Evolutionary conservation across 2,797 vertebrate species (phyloP).

Genomic region (Xiphophorus birchmanni): DNA sequence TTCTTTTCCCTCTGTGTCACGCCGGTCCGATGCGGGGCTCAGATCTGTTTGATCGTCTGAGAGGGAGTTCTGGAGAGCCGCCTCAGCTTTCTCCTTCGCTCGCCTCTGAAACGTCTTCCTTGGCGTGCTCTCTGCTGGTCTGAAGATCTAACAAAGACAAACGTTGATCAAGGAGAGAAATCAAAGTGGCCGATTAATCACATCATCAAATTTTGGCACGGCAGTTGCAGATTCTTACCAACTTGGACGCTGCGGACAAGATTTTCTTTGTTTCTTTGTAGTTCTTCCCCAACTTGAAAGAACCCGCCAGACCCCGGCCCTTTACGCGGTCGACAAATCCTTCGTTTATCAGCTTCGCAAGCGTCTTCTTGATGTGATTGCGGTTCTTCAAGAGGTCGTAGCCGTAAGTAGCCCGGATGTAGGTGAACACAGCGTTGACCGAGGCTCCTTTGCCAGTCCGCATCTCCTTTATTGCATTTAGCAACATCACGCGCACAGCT

Average conservation of each 20-base stretch:
- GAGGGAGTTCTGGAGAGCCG: slow-evolving; percentile 63
- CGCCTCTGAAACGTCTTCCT: slow-evolving; percentile 79
- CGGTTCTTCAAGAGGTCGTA: slow-evolving; percentile 91
- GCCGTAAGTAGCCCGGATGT: slow-evolving; percentile 87
- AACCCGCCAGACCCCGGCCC: slow-evolving; percentile 94
- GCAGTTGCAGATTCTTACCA: slow-evolving; percentile 77
- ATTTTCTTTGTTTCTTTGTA: slow-evolving; percentile 89
- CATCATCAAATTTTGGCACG: neutral
- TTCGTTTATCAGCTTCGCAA: slow-evolving; percentile 90
- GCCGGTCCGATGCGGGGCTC: slow-evolving; percentile 54
- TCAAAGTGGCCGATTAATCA: neutral
- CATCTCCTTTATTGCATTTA: slow-evolving; percentile 92
- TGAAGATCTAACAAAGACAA: slow-evolving; percentile 54
- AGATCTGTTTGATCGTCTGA: slow-evolving; percentile 66
- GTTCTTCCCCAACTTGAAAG: slow-evolving; percentile 94
- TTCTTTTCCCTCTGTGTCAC: slow-evolving; percentile 64
- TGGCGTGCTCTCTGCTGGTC: slow-evolving; percentile 54
- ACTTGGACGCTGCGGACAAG: slow-evolving; percentile 72
- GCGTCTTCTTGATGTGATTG: slow-evolving; percentile 88
- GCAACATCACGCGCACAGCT: slow-evolving; percentile 94
- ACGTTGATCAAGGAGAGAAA: neutral
- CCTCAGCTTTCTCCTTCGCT: slow-evolving; percentile 78
- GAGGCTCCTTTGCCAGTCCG: slow-evolving; percentile 91
- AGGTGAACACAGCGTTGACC: slow-evolving; percentile 90
- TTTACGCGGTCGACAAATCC: slow-evolving; percentile 91